A percentile compares a stretch with the other conserved stretches of the same genome.
Evolutionary conservation across 1,140 invertebrate genomes (phyloP).

Genomic region (Papilio helenus): DNA sequence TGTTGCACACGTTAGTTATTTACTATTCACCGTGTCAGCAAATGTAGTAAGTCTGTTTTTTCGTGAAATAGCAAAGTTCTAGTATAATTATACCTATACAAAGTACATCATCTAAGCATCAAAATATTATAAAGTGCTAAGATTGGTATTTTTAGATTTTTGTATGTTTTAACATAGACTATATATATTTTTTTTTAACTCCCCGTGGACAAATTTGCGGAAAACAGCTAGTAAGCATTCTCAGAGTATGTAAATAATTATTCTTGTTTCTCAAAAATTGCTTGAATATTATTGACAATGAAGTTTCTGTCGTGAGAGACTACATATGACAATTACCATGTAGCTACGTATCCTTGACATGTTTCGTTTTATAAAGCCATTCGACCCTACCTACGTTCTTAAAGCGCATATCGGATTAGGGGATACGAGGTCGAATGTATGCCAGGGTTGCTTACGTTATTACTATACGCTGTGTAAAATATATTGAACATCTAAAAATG

Average conservation of each 20-base stretch:
- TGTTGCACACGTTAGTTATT: background rate
- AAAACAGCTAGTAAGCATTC: too few species aligned
- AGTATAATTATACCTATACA: background rate
- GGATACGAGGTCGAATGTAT: conserved; percentile 13
- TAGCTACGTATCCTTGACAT: background rate
- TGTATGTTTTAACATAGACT: too few species aligned
- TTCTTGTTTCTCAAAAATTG: too few species aligned
- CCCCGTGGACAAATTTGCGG: too few species aligned
- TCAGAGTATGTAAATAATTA: too few species aligned
- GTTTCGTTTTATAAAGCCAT: conserved; percentile 14
- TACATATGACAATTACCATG: background rate
- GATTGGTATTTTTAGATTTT: too few species aligned
- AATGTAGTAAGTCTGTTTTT: background rate
- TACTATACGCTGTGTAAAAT: background rate
- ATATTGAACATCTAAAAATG: background rate
- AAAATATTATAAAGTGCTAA: too few species aligned
- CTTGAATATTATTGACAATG: background rate
- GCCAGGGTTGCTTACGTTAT: background rate
- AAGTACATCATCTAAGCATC: too few species aligned
- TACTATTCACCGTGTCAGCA: background rate
- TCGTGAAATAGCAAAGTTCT: background rate
- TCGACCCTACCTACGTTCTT: conserved; percentile 6
- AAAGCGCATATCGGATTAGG: conserved; percentile 12
- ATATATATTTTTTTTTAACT: too few species aligned
- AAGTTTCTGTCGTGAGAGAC: background rate